Percentiles rank a stretch among this genome's conserved stretches.
phyloP scores from a whole-genome alignment of 1,140 invertebrate genomes.

The Sinella curviseta region DNA sequence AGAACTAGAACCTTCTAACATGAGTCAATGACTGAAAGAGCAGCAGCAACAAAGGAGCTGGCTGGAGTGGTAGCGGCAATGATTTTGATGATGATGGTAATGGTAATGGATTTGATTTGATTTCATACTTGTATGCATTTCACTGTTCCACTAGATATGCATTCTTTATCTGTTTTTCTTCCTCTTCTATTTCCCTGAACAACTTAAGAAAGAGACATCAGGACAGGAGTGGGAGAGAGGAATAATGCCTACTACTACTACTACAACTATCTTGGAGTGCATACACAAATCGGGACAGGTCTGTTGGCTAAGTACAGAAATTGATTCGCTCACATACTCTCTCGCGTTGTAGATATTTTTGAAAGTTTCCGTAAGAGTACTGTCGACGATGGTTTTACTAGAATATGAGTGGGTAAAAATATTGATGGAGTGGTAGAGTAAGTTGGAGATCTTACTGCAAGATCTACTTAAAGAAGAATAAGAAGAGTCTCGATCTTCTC shows the following conservation, averaged over 20 bases:
- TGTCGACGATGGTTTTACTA: no score
- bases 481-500: no score
- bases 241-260: no score
- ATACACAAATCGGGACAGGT: no score
- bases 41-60: neutral
- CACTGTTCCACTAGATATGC: slow-evolving; percentile 15
- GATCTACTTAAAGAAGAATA: no score
- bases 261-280: neutral
- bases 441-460: no score
- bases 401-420: no score
- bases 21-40: neutral
- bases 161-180: slow-evolving; percentile 13
- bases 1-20: neutral
- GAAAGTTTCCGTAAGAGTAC: no score
- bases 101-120: slow-evolving; percentile 19
- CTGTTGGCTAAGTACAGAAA: no score
- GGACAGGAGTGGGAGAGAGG: neutral
- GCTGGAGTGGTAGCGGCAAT: neutral
- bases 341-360: no score
- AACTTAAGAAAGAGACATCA: neutral
- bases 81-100: slow-evolving; percentile 18
- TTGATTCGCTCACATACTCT: no score
- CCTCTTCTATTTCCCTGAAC: neutral
- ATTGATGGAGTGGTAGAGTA: no score
- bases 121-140: slow-evolving; percentile 19